phyloP scores from a whole-genome alignment of 1,140 invertebrate genomes.

The Camponotus pennsylvanicus region DNA sequence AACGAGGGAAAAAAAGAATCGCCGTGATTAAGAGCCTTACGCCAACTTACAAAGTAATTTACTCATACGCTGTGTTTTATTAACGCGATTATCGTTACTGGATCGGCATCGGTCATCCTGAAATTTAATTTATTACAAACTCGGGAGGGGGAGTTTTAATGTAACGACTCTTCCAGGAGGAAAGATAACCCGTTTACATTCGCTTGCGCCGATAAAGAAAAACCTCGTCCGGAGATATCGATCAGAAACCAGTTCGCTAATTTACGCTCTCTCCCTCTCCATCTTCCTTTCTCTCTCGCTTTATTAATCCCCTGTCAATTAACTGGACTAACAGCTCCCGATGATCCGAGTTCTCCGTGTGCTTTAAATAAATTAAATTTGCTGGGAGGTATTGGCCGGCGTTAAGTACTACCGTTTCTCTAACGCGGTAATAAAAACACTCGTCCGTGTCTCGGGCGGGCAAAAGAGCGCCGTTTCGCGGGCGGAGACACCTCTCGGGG shows the following conservation, averaged over 20 bases:
- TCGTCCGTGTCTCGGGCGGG: constrained; percentile 16
- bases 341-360: constrained; percentile 51
- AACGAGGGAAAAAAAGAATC: not conserved
- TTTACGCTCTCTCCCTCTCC: constrained; percentile 22
- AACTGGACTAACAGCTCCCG: constrained; percentile 59
- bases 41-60: constrained; percentile 30
- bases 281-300: not conserved
- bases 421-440: constrained; percentile 53
- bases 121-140: constrained; percentile 55
- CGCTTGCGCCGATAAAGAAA: constrained; percentile 37
- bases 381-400: constrained; percentile 48
- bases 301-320: constrained; percentile 60
- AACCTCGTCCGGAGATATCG: constrained; percentile 40
- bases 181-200: constrained; percentile 41
- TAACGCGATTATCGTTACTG: constrained; percentile 28
- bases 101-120: constrained; percentile 31
- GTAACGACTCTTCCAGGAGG: not conserved
- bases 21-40: not conserved
- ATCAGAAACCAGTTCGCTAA: constrained; percentile 58
- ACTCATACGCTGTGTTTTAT: constrained; percentile 18
- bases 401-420: constrained; percentile 41
- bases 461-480: constrained; percentile 32
- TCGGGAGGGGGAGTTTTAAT: constrained; percentile 23
- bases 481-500: constrained; percentile 63
- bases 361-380: constrained; percentile 64